Base-by-base conservation (phyloP, 2,113 vertebrate genomes). In the Brachirus orientalis region DNA sequence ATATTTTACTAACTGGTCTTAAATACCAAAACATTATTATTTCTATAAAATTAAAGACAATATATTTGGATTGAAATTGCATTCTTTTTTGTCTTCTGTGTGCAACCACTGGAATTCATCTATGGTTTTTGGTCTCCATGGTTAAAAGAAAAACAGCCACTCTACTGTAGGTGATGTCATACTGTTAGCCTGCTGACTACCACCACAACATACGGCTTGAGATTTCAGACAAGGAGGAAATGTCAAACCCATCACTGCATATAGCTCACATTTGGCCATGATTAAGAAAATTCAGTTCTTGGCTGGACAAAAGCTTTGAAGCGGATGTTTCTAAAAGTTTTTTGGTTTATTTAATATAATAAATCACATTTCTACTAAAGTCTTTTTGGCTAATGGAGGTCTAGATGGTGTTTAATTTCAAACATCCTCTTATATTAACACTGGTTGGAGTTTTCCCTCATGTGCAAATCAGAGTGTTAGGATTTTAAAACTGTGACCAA, bases 131-230 rank as follows among this genome's bases (percentile, higher is more conserved):
- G 18, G 70, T 80, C 48, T 74, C 71, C 54, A 72, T 75, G 81
- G 74, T 54, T 66, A 22, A 62, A 58, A 71, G 56, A 59, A 72
- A 82, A 88, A 75, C 65, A 69, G 19, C 17, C 18, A 72, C 48
- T 53, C 19, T 3, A 73, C 53, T 53, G 33, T 4, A 35, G 36
- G 45, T 84, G 83, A 88, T 79, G 84, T 85, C 66, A 83, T 76
- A 22, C 62, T 48, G 33, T 17, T 5, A 79, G 79, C 67, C 66
- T 68, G 73, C 63, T 56, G 70, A 72, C 53, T 63, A 50, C 52
- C 59, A 62, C 68, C 82, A 59, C 75, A 82, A 80, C 69, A 83
- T 69, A 82, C 82, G 75, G 56, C 77, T 33, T 20, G 52, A 74
- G 69, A 78, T 62, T 66, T 73, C 67, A 76, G 80, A 71, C 44